Evolutionary conservation across 2,888 invertebrate species (phyloP), one percentile per base, ranked within the genome.

Genomic region (Dendrolimus houi): DNA sequence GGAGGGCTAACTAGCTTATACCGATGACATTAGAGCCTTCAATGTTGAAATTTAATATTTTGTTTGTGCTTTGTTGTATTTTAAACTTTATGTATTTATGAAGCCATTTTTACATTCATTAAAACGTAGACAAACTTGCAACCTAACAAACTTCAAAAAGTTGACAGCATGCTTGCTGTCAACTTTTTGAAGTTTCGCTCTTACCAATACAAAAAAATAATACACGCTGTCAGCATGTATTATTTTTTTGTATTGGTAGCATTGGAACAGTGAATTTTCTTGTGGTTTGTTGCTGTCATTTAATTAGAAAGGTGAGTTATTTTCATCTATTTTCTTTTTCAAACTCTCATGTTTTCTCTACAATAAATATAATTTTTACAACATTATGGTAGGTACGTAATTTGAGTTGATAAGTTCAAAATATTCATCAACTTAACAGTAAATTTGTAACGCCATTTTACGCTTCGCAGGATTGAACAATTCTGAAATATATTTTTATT

Each of bases 381-480:
- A 54, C 40, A 40, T 14, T 29, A 3, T 54, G n/a, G 9, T 52
- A 12, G 12, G 29, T 9, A 29, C 40, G 17, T 29, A 57, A n/a
- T n/a, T 29, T 14, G n/a, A 13, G n/a, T 54, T 17, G 13, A 9
- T n/a, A 29, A n/a, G 9, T 1, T 40, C 9, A 52, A 60, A 65
- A 67, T 67, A 63, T 63, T 60, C 59, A 57, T 58, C 53, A 53
- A 62, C 72, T 67, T 75, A 77, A 77, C 75, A 77, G 72, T 74
- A 75, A 81, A 80, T 74, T 75, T 66, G 67, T 72, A 84, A 80
- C 89, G 89, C 89, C 89, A 89, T 89, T 89, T 89, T 89, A 79
- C 83, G 81, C 76, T 80, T 74, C 74, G 74, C 74, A 79, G 76
- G 47, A 29, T 29, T 29, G 29, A 78, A 81, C 75, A 79, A 74